A percentile compares a stretch with the other conserved stretches of the same genome.
Conservation (phyloP, 2,113 vertebrate genomes). For the Podarcis muralis region DNA sequence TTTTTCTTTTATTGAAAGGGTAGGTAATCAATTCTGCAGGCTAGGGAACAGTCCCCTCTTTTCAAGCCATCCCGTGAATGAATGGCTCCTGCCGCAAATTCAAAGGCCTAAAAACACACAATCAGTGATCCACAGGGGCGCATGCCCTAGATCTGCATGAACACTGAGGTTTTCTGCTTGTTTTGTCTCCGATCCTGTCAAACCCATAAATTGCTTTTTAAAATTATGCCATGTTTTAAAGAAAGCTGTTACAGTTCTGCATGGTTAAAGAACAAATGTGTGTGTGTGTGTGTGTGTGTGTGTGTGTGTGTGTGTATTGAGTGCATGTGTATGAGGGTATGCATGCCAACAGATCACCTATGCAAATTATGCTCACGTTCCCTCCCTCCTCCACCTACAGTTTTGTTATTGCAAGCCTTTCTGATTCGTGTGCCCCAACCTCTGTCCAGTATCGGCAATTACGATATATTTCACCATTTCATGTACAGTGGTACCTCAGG, state of each 20-base stretch:
- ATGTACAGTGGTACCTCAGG: neutral
- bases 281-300: neutral
- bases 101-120: conserved; percentile 36
- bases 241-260: neutral
- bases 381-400: neutral
- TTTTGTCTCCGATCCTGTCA: neutral
- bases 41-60: conserved; percentile 40
- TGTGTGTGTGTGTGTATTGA: neutral
- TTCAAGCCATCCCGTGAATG: conserved; percentile 17
- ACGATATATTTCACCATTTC: neutral
- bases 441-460: neutral
- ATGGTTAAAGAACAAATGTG: neutral
- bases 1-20: conserved; percentile 41
- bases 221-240: conserved; percentile 18
- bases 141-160: conserved; percentile 26
- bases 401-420: neutral
- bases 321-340: neutral
- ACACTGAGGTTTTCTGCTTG: neutral
- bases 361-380: neutral
- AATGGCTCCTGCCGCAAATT: conserved; percentile 47
- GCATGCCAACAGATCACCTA: neutral
- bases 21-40: conserved; percentile 8
- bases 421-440: neutral
- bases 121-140: neutral
- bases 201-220: conserved; percentile 1